phyloP scores from a whole-genome alignment of 1,140 invertebrate genomes.

The Trachymyrmex septentrionalis region DNA sequence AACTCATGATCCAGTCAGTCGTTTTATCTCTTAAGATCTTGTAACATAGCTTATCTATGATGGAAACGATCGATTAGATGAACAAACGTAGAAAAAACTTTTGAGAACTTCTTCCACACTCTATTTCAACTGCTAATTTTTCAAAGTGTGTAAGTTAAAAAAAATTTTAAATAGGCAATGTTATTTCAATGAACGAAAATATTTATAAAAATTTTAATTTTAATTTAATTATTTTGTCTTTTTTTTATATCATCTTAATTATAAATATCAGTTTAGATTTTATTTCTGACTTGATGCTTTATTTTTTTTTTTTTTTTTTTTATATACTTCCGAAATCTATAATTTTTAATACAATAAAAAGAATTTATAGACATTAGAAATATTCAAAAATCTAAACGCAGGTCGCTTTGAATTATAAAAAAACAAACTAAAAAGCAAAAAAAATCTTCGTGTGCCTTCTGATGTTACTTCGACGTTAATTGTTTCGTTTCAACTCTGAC shows the following conservation, averaged over 20 bases:
- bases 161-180: background rate
- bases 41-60: background rate
- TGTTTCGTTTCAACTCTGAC: conserved; percentile 39
- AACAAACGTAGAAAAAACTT: background rate
- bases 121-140: background rate
- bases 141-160: background rate
- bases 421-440: conserved; percentile 1
- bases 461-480: background rate
- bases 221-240: no score
- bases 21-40: conserved; percentile 38
- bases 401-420: conserved; percentile 1
- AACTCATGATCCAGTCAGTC: conserved; percentile 43
- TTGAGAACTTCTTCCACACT: background rate
- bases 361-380: background rate
- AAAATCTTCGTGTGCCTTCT: background rate
- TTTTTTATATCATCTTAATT: background rate
- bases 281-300: background rate
- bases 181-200: background rate
- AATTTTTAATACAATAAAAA: conserved; percentile 15
- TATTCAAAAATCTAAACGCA: background rate
- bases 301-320: background rate
- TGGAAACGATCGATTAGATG: conserved; percentile 14
- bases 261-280: background rate
- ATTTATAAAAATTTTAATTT: background rate
- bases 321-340: background rate